phyloP scores from a whole-genome alignment of 2,888 invertebrate genomes.

The Ectropis crepuscularia region DNA sequence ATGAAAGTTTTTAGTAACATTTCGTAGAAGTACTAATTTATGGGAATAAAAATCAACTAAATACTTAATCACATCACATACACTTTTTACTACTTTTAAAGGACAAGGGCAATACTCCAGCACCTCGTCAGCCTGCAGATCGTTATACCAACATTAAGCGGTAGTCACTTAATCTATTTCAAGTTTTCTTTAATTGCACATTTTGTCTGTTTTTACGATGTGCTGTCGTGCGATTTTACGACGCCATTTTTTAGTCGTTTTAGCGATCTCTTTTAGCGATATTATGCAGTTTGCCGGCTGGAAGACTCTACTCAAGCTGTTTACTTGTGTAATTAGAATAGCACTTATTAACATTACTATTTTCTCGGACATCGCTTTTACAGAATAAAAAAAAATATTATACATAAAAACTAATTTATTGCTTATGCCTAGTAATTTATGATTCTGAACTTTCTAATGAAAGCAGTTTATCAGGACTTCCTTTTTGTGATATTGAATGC shows the following conservation, averaged over 20 bases:
- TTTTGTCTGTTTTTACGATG: constrained; percentile 58
- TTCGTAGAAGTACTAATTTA: too few species aligned
- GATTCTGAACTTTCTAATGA: too few species aligned
- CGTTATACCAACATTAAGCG: constrained; percentile 49
- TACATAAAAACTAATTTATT: too few species aligned
- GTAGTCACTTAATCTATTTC: constrained; percentile 73
- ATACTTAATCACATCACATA: too few species aligned
- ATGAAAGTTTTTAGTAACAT: too few species aligned
- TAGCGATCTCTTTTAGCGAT: constrained; percentile 22
- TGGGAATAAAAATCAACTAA: too few species aligned
- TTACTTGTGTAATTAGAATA: constrained; percentile 45
- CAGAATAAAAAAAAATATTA: too few species aligned
- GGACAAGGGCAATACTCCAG: not conserved
- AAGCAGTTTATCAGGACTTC: too few species aligned
- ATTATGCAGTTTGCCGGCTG: constrained; percentile 44
- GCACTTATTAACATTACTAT: constrained; percentile 46
- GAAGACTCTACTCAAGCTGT: constrained; percentile 48
- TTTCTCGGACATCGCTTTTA: too few species aligned
- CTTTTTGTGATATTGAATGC: too few species aligned
- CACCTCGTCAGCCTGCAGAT: constrained; percentile 45
- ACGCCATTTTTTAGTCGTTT: constrained; percentile 48
- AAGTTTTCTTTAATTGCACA: constrained; percentile 70
- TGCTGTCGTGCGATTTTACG: constrained; percentile 57
- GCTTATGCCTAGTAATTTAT: too few species aligned
- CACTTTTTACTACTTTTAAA: not conserved